Evolutionary conservation across 2,797 vertebrate species (phyloP), one percentile per base, ranked within the genome.

Genomic region (Macropus fuliginosus): DNA sequence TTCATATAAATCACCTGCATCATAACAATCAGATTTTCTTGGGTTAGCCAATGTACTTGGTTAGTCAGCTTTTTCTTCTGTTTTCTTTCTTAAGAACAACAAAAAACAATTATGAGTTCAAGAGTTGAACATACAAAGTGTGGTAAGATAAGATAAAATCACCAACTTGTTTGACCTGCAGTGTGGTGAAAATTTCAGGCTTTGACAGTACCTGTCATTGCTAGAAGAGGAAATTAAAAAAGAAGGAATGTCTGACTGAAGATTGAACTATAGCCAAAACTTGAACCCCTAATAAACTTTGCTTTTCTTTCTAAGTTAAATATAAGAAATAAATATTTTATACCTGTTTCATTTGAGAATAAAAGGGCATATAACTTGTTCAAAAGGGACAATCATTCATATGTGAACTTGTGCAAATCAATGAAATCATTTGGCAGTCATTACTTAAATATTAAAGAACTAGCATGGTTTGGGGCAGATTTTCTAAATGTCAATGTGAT

Each of bases 181-280:
- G 40, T 59, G 29, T 91, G 52, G 55, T 94, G 87, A 55, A 92
- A 57, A 57, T 92, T 40, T 57, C 27, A 50, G 54, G 50, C 90
- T 59, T 34, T 91, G 93, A 94, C 90, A 66, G 90, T n/a, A 91
- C 46, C 91, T 91, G 90, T 94, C 90, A 94, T 57, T 59, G 93
- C 74, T 87, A 50, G 74, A 87, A 87, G 40, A 87, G 18, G 40
- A 87, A 87, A 87, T 87, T 50, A 11, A 87, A 87, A 87, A 81
- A 81, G n/a, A 81, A 87, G 24, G 74, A 87, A 87, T 87, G 74
- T 87, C 40, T 87, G 40, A 87, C 74, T 87, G 74, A 27, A 87
- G 21, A 40, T 87, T 87, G 74, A 87, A 87, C 40, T 87, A 50
- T 50, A 87, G 74, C 21, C 74, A 87, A 87, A 87, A 87, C 21